Base-by-base conservation (phyloP, 2,113 vertebrate genomes). In the Gallinago media region DNA sequence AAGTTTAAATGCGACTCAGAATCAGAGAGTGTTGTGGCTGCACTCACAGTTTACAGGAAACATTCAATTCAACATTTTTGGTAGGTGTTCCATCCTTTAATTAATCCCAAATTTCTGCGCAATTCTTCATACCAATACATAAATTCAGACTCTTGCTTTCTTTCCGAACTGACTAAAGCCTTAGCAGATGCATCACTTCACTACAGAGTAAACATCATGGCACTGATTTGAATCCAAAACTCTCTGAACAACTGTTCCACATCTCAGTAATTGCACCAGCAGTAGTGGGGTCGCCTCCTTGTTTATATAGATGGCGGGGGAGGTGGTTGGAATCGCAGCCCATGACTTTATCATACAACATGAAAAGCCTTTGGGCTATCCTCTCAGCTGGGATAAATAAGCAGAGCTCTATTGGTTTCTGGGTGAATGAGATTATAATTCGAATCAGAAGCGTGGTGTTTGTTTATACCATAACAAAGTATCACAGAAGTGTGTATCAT, bases 401-500 rank as follows among this genome's bases (percentile, higher is more conserved):
- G 76, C 83, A 95, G 73, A 91, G 46, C 79, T 95, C 91, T 86
- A 75, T 81, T 86, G 92, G 46, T 94, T 90, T 96, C 92, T 94
- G 91, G 86, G 79, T 95, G 92, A 95, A 96, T 92, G 94, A 97
- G 94, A 94, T 92, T 96, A 94, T 95, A 96, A 97, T 96, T 95
- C 15, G 17, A 96, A 94, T 96, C 96, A 96, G 96, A 93, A 94
- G 73, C 1, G 0, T 38, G 27, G 42, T 87, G 70, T 94, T 96
- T 96, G 92, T 96, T 96, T 96, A 91, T 95, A 89, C 76, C 70
- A 85, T 91, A 93, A 94, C 76, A 81, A 95, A 94, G 83, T 87
- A 86, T 88, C 74, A 18, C 88, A 94, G 91, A 81, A 94, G 83
- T 47, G 73, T 68, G 76, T 80, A 68, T 84, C 47, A 9, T 84